Base-by-base conservation (phyloP, 2,888 invertebrate genomes). In the Cephus rjabovi region DNA sequence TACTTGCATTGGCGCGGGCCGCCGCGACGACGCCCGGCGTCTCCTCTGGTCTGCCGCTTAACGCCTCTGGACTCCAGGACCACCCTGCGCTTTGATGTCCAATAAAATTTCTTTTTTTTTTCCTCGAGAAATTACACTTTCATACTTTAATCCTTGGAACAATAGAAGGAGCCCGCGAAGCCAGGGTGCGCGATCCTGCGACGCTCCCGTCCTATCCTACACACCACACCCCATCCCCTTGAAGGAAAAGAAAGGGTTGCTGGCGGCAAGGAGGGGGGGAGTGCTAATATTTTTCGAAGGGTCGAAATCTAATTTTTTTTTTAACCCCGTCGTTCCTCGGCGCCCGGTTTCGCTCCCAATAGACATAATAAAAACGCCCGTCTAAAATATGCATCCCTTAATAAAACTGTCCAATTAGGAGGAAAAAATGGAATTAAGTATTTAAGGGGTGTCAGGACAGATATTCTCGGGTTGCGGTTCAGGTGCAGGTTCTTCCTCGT, bases 351-450 rank as follows among this genome's bases (percentile, higher is more conserved):
- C 84, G 85, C 86, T 90, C 89, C 89, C 90, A 87, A 89, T 89
- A 88, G 89, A 89, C 89, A 85, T 91, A 89, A 91, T 91, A 90
- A 91, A 91, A 91, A 88, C 87, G 86, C 56, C 89, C 90, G 90
- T 89, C 88, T 91, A 89, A 91, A 91, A 91, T 91, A 91, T 91
- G 91, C 90, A 91, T 90, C 89, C 88, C 90, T 89, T 91, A 90
- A 90, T 91, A 90, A 91, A 91, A 90, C 88, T 89, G 89, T 90
- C 90, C 91, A 91, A 91, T 91, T 91, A 91, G 84, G 84, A 88
- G 86, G 86, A 83, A 86, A 89, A 86, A 89, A 91, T 91, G 90
- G 89, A 90, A 91, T 91, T 90, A 91, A 89, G 89, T 89, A 90
- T 90, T 90, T 89, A 90, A 85, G 87, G 87, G 85, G 87, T 87